phyloP scores from a whole-genome alignment of 2,888 invertebrate genomes.

The Deilephila elpenor region DNA sequence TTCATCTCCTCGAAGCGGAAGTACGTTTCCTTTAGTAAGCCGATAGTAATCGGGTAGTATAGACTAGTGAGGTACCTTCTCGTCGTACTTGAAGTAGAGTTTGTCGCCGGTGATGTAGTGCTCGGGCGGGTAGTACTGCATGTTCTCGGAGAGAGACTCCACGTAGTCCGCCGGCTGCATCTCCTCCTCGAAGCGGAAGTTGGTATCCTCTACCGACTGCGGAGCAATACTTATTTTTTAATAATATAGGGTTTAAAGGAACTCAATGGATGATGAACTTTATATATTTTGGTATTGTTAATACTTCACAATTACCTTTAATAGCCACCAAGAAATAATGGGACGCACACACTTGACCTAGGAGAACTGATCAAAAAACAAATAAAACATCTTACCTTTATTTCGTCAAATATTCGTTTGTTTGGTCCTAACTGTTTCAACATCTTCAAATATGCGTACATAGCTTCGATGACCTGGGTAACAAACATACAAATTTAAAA shows the following conservation, averaged over 20 bases:
- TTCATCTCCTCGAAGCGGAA: too few relatives aligned
- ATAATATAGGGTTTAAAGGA: neutral
- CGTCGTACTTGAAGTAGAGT: slow-evolving; percentile 91
- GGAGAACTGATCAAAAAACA: neutral
- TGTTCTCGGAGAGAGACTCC: slow-evolving; percentile 89
- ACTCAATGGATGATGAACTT: too few relatives aligned
- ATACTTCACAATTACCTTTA: too few relatives aligned
- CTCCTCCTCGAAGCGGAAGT: slow-evolving; percentile 89
- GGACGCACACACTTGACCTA: too few relatives aligned
- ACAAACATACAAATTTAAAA: too few relatives aligned
- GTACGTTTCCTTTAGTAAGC: too few relatives aligned
- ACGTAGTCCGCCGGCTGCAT: slow-evolving; percentile 90
- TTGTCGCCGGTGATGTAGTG: slow-evolving; percentile 91
- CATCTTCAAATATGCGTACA: slow-evolving; percentile 92
- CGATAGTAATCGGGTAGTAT: too few relatives aligned
- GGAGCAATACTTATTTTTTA: neutral
- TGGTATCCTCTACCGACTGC: slow-evolving; percentile 89
- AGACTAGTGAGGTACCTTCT: slow-evolving; percentile 73
- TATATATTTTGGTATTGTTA: too few relatives aligned
- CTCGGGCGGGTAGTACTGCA: slow-evolving; percentile 91
- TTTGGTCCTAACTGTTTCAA: slow-evolving; percentile 87
- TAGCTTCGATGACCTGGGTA: slow-evolving; percentile 88
- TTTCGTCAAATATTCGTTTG: slow-evolving; percentile 89
- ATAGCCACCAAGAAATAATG: too few relatives aligned
- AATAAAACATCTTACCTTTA: slow-evolving; percentile 67